Conservation (phyloP, 2,797 vertebrate genomes). For the Poeciliopsis infans region DNA sequence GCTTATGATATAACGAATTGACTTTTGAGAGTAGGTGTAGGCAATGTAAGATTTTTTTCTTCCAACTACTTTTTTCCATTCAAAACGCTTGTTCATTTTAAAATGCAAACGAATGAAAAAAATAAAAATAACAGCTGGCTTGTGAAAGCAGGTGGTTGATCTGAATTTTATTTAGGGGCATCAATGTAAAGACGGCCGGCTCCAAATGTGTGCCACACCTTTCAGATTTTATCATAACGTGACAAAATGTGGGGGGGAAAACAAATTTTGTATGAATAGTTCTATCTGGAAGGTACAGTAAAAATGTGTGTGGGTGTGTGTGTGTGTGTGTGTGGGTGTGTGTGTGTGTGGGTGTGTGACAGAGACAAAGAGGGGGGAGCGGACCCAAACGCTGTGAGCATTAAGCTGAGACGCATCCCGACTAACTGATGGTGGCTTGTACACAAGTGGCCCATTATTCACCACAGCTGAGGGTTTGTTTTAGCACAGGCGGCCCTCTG, state of each 20-base stretch:
- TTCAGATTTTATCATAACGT: neutral
- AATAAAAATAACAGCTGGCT: neutral
- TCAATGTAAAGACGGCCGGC: neutral
- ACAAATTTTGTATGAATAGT: neutral
- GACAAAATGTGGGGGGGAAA: neutral
- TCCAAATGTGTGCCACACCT: neutral
- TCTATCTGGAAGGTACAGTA: neutral
- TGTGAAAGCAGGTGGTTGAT: neutral
- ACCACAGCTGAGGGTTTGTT: conserved; percentile 53
- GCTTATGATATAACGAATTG: too few species aligned
- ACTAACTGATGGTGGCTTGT: conserved; percentile 50
- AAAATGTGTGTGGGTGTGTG: neutral
- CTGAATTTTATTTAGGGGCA: neutral
- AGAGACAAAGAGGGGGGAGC: neutral
- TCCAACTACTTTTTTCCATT: too few species aligned
- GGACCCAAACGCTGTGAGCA: conserved; percentile 47
- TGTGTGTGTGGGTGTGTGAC: too few species aligned
- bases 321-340: too few species aligned
- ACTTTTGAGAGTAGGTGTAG: too few species aligned
- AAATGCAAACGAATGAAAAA: too few species aligned
- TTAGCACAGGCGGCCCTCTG: conserved; percentile 56
- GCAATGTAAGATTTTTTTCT: too few species aligned
- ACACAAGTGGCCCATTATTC: conserved; percentile 58
- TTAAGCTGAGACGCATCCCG: conserved; percentile 47
- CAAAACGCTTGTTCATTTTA: too few species aligned